Conservation (phyloP, 2,113 vertebrate species). For the Saccopteryx bilineata region DNA sequence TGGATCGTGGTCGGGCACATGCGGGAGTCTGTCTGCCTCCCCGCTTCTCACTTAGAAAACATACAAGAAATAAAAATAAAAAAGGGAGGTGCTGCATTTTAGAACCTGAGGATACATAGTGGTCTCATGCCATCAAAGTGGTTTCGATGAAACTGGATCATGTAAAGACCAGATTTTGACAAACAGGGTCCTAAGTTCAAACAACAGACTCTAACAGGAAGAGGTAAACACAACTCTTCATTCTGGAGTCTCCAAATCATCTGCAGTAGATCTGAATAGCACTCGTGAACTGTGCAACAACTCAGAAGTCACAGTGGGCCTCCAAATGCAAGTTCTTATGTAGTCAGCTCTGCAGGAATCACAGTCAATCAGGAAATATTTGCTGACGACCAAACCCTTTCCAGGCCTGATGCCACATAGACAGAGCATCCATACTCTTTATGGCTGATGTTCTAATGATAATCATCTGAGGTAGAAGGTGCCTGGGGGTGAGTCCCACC, state of each 20-base stretch:
- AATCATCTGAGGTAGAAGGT: neutral
- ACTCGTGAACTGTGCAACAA: neutral
- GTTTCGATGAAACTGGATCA: neutral
- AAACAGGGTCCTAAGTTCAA: neutral
- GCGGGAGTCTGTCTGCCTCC: too few species aligned
- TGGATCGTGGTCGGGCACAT: too few species aligned
- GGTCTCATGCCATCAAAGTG: neutral
- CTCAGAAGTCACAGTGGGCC: neutral
- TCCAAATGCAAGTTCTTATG: neutral
- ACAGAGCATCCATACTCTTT: neutral
- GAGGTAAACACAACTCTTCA: neutral
- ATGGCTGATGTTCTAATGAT: neutral
- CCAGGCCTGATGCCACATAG: neutral
- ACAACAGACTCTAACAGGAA: neutral
- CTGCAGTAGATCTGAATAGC: neutral
- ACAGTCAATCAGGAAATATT: neutral
- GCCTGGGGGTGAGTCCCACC: accelerated
- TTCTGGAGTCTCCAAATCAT: neutral
- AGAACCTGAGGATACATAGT: too few species aligned
- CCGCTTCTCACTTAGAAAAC: too few species aligned
- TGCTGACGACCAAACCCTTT: neutral
- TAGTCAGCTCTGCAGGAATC: neutral
- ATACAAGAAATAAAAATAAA: too few species aligned
- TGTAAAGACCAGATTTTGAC: neutral
- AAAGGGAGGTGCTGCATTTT: neutral